Percentiles rank a stretch among this genome's conserved stretches.
Evolutionary conservation across 2,888 invertebrate genomes (phyloP).

Genomic region (Andrena trimmerana): DNA sequence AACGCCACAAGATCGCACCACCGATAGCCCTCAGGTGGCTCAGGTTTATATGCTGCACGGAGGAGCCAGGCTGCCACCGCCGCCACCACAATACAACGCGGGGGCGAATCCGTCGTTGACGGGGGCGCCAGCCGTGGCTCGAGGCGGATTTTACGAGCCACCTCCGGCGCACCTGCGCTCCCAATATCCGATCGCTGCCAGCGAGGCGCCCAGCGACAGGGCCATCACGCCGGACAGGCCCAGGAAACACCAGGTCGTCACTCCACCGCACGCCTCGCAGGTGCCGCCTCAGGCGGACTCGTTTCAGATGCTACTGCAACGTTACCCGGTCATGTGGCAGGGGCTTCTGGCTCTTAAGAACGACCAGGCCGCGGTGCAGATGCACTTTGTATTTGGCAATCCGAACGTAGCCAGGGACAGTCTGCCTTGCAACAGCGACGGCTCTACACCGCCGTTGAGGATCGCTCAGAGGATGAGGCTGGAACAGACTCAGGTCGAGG

Average conservation of each 20-base stretch:
- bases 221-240: conserved; percentile 86
- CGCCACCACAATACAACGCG: conserved; percentile 80
- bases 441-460: conserved; percentile 93
- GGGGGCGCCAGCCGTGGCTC: conserved; percentile 81
- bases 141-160: conserved; percentile 88
- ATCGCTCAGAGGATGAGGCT: conserved; percentile 99
- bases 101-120: conserved; percentile 75
- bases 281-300: conserved; percentile 94
- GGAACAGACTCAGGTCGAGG: conserved; percentile 97
- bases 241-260: conserved; percentile 85
- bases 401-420: conserved; percentile 95
- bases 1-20: conserved; percentile 87
- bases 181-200: conserved; percentile 83
- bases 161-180: conserved; percentile 87
- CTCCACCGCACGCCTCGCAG: conserved; percentile 89
- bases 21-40: conserved; percentile 90
- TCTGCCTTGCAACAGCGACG: conserved; percentile 93
- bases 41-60: conserved; percentile 88
- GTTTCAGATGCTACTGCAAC: conserved; percentile 92
- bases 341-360: conserved; percentile 97
- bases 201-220: conserved; percentile 83
- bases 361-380: conserved; percentile 98
- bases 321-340: conserved; percentile 99
- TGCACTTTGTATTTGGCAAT: conserved; percentile 99
- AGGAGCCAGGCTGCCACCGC: conserved; percentile 84